Percentiles rank a stretch among this genome's conserved stretches.
phyloP scores from a whole-genome alignment of 2,888 invertebrate genomes.

The Trimorus sp. region DNA sequence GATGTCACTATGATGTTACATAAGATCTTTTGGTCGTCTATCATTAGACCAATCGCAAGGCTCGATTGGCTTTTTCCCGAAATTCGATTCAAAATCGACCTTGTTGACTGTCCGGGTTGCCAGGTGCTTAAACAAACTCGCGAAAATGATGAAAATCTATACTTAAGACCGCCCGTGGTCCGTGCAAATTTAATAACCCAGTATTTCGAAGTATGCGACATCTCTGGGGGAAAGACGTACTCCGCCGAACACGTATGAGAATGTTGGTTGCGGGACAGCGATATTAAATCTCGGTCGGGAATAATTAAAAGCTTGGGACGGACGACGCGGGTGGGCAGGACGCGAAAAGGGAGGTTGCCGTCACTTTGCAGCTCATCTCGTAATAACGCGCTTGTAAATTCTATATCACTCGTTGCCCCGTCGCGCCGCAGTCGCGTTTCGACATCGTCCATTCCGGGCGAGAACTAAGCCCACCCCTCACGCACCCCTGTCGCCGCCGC shows the following conservation, averaged over 20 bases:
- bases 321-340: constrained; percentile 50
- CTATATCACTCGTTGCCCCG: constrained; percentile 57
- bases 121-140: constrained; percentile 39
- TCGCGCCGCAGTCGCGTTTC: constrained; percentile 46
- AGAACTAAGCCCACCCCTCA: constrained; percentile 20
- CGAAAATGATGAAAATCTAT: constrained; percentile 70
- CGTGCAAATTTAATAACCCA: constrained; percentile 77
- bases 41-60: too few relatives aligned
- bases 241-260: constrained; percentile 73
- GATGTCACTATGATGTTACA: too few relatives aligned
- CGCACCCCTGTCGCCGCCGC: neutral
- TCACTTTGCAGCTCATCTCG: constrained; percentile 71
- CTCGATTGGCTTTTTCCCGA: too few relatives aligned
- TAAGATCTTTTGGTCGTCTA: too few relatives aligned
- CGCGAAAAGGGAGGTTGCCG: constrained; percentile 54
- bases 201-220: constrained; percentile 68
- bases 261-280: constrained; percentile 70
- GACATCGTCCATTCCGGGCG: constrained; percentile 58
- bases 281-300: constrained; percentile 75
- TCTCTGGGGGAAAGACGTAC: constrained; percentile 69
- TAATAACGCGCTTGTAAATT: constrained; percentile 72
- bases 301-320: constrained; percentile 75
- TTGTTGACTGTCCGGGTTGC: neutral
- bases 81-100: too few relatives aligned
- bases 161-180: constrained; percentile 74